Evolutionary conservation across 1,140 invertebrate genomes (phyloP).

Genomic region (Phymastichus coffea): DNA sequence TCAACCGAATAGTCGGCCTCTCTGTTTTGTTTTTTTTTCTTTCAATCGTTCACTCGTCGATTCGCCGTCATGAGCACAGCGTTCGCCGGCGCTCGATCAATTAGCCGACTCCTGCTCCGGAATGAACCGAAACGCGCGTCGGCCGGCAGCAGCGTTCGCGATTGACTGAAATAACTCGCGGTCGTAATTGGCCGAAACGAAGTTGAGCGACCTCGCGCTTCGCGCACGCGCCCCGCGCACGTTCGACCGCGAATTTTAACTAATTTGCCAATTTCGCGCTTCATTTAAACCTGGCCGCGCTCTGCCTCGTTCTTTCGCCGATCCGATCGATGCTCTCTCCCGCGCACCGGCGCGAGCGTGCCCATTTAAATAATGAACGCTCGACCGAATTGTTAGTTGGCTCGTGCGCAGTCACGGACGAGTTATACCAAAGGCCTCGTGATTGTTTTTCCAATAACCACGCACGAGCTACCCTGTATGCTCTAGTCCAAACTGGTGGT

Average conservation of each 20-base stretch:
- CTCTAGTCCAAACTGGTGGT: no score
- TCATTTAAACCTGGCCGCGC: constrained; percentile 40
- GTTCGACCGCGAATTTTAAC: constrained; percentile 43
- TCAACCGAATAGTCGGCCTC: no score
- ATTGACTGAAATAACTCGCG: constrained; percentile 35
- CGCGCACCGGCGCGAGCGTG: constrained; percentile 20
- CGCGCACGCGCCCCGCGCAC: constrained; percentile 8
- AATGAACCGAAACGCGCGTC: constrained; percentile 28
- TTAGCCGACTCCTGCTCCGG: constrained; percentile 8
- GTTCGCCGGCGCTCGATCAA: constrained; percentile 8
- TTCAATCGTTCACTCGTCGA: background rate
- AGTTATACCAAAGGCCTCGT: no score
- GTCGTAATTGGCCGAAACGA: constrained; percentile 40
- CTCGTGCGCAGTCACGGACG: no score
- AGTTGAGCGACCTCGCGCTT: constrained; percentile 26
- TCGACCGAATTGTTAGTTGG: no score
- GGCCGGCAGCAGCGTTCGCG: constrained; percentile 11
- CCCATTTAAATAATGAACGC: constrained; percentile 33
- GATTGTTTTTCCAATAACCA: no score
- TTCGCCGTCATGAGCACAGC: background rate
- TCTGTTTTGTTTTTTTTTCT: no score
- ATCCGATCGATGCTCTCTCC: background rate
- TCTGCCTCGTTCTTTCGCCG: no score
- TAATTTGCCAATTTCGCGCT: constrained; percentile 47
- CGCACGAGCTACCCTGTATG: no score